A percentile compares a stretch with the other conserved stretches of the same genome.
These are phyloP conservation scores for Lates japonicus DNA, from an alignment of 2,797 vertebrate genomes.

Conservation along the genomic window DNA sequence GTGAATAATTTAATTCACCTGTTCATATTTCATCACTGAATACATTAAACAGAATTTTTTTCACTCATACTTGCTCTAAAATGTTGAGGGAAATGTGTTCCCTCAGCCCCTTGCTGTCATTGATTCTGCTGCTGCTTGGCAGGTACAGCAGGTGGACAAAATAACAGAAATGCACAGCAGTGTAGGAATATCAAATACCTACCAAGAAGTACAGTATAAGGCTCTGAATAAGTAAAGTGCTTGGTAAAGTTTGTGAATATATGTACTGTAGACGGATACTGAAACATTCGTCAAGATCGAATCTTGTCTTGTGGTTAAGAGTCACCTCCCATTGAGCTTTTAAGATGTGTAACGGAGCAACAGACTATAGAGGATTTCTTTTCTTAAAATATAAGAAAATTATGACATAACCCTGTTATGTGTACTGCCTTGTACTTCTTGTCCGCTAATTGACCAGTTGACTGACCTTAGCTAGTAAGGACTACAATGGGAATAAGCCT, in stretches of 20 bases:
- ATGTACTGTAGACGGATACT: background rate
- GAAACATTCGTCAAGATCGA: slow-evolving; percentile 7
- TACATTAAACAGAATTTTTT: slow-evolving; percentile 69
- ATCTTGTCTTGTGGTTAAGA: slow-evolving; percentile 6
- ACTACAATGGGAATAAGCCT: slow-evolving; percentile 28
- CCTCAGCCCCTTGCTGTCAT: slow-evolving; percentile 10
- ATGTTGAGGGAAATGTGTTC: slow-evolving; percentile 42
- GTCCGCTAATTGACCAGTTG: slow-evolving; percentile 19
- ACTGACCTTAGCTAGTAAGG: slow-evolving; percentile 14
- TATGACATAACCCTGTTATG: background rate
- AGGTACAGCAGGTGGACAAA: slow-evolving; percentile 40
- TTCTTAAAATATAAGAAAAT: background rate
- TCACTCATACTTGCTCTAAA: slow-evolving; percentile 38
- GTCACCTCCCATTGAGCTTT: background rate
- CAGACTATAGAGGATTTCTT: background rate
- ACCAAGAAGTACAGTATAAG: background rate
- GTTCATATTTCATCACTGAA: slow-evolving; percentile 79
- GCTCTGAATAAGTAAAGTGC: background rate
- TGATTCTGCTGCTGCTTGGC: slow-evolving; percentile 29
- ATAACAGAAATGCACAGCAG: slow-evolving; percentile 27
- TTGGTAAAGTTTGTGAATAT: slow-evolving; percentile 11
- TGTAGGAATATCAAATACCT: slow-evolving; percentile 10
- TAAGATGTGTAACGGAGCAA: background rate
- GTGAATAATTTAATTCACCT: slow-evolving; percentile 83
- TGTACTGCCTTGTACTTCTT: background rate